phyloP scores from a whole-genome alignment of 2,113 vertebrate species.

The Ciconia boyciana region DNA sequence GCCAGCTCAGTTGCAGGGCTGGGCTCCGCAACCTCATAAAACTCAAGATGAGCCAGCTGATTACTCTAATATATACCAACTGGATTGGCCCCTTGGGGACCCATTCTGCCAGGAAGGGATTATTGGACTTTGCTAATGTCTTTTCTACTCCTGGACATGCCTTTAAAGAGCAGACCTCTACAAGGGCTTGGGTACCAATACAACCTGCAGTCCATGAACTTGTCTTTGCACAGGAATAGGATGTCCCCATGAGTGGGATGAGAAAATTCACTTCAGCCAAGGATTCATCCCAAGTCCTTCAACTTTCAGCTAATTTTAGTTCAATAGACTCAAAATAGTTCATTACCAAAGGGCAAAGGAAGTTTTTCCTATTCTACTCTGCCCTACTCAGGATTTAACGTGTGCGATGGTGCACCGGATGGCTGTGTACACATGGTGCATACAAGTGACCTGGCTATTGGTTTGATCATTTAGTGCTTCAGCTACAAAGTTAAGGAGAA shows the following conservation, averaged over 20 bases:
- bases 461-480: neutral
- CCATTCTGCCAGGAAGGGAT: neutral
- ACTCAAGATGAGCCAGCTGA: rapidly evolving
- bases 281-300: neutral
- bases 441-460: neutral
- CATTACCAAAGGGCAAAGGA: neutral
- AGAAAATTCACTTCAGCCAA: neutral
- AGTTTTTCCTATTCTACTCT: neutral
- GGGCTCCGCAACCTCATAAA: neutral
- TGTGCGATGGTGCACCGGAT: rapidly evolving
- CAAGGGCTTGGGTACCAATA: neutral
- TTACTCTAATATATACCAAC: neutral
- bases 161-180: neutral
- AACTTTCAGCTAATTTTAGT: neutral
- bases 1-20: neutral
- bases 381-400: neutral
- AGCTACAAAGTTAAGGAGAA: neutral
- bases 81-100: neutral
- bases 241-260: neutral
- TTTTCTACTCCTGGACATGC: neutral
- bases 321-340: neutral
- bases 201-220: neutral
- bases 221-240: neutral
- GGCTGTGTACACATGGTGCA: rapidly evolving
- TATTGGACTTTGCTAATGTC: neutral